Base-by-base conservation (phyloP, 2,797 vertebrate species). In the Catamblyrhynchus diadema region DNA sequence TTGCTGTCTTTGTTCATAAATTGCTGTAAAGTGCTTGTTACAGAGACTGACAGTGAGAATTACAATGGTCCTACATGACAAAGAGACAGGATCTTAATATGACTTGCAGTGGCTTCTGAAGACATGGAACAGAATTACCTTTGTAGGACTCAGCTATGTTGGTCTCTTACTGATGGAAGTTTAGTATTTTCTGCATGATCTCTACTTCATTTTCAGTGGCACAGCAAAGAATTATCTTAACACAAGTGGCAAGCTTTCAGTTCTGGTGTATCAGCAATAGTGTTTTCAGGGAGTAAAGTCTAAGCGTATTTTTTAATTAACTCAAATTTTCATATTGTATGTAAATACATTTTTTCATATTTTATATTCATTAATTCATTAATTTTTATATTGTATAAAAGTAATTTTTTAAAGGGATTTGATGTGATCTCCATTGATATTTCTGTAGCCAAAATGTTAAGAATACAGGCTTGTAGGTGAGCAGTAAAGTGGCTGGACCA, bases 51-150 rank as follows among this genome's bases (percentile, higher is more conserved):
- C 69, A 71, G 30, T 69, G 14, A n/a, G 42, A 84, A 35, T 74
- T 44, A 4, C 17, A 37, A 0, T 59, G 22, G 4, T 51, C 45
- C 35, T 81, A 20, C 17, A 41, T 57, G 47, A 70, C 21, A 69
- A 18, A 22, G 18, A 54, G 14, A 12, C 5, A 27, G 57, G 67
- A 53, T 10, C 4, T 37, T 79, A 54, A 8, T 6, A 8, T 50
- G 54, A 28, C 10, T 50, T 79, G 22, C 2, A 8, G 45, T 67
- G 11, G 37, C 13, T 67, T 64, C 88, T 59, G 44, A 54, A 35
- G 35, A 42, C 3, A 0, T 1, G 1, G 18, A 56, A 50, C 39
- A 3, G 1, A 56, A 48, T 83, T 67, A 56, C 6, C 1, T n/a
- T 33, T 1, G 1, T 88, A 45, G 39, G 37, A 81, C 35, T 82